Evolutionary conservation across 1,140 invertebrate species (phyloP).

Genomic region (Spodoptera frugiperda): DNA sequence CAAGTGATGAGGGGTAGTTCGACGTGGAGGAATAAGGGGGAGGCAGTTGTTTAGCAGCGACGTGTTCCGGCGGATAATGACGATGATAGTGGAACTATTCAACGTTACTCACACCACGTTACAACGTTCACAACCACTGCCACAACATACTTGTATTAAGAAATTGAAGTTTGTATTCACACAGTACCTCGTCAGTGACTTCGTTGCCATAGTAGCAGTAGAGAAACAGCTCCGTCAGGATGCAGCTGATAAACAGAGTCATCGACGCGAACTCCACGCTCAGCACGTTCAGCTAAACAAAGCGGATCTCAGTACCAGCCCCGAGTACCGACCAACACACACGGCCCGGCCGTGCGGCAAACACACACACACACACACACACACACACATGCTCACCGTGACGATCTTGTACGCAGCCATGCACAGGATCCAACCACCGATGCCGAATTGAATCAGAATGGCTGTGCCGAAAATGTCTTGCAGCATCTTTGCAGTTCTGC

Average conservation of each 20-base stretch:
- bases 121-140: too few species aligned
- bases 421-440: conserved; percentile 78
- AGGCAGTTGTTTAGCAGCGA: too few species aligned
- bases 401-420: conserved; percentile 78
- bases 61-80: too few species aligned
- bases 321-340: too few species aligned
- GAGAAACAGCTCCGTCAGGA: conserved; percentile 77
- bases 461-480: conserved; percentile 71
- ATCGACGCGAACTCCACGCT: conserved; percentile 80
- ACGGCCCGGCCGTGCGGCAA: too few species aligned
- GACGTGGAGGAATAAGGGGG: too few species aligned
- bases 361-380: conserved; percentile 54
- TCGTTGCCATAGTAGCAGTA: conserved; percentile 82
- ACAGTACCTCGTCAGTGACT: conserved; percentile 68
- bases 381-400: conserved; percentile 57
- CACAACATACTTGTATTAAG: too few species aligned
- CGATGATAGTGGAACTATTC: too few species aligned
- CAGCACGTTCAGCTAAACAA: conserved; percentile 63
- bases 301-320: too few species aligned
- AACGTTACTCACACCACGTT: too few species aligned
- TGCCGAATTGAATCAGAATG: conserved; percentile 74
- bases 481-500: conserved; percentile 61
- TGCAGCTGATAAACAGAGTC: conserved; percentile 76
- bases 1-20: too few species aligned
- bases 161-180: too few species aligned